A percentile compares a stretch with the other conserved stretches of the same genome.
Evolutionary conservation across 2,888 invertebrate species (phyloP).

Genomic region (Tetranychus truncatus): DNA sequence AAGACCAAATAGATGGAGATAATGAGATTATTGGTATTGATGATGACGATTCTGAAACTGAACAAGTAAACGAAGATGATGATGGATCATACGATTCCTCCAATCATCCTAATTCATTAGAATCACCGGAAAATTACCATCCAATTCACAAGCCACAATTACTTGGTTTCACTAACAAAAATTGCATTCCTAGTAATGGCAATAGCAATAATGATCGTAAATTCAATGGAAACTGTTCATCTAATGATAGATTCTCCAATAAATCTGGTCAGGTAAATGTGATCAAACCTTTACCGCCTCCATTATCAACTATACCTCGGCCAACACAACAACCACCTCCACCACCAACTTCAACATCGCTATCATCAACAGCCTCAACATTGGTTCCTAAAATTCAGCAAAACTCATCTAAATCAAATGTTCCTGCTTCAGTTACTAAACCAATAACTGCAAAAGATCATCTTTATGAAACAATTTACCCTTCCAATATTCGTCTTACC

Average conservation of each 20-base stretch:
- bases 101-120: neutral
- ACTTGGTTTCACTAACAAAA: neutral
- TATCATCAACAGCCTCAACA: neutral
- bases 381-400: neutral
- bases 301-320: neutral
- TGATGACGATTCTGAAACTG: neutral
- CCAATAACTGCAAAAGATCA: constrained; percentile 7
- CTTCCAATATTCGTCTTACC: neutral
- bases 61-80: neutral
- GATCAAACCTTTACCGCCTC: neutral
- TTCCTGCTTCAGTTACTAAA: neutral
- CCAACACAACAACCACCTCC: neutral
- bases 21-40: neutral
- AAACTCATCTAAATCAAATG: neutral
- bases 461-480: constrained; percentile 13
- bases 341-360: neutral
- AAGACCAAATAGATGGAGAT: neutral
- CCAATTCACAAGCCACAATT: neutral
- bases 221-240: neutral
- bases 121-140: neutral
- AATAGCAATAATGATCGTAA: neutral
- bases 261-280: neutral
- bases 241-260: neutral
- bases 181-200: neutral
- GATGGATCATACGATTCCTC: neutral